These are phyloP conservation scores for Cremastobaeus sp. DNA, from an alignment of 2,888 invertebrate species.

Conservation along the genomic window DNA sequence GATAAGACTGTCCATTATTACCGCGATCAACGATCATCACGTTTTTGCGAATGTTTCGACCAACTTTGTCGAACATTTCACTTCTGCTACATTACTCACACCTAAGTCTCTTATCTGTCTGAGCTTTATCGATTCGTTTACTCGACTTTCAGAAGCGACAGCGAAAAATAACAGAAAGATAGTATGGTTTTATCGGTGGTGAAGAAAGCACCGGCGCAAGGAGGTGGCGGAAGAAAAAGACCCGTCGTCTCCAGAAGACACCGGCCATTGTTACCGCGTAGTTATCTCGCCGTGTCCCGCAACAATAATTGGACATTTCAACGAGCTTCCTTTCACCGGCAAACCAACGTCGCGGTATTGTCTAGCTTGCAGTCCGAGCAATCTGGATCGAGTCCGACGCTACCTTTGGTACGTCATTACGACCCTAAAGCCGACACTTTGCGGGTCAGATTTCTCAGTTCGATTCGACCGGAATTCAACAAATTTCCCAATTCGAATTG, in stretches of 20 bases:
- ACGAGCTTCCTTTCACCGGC: conserved; percentile 46
- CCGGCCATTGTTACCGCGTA: conserved; percentile 45
- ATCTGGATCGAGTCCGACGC: conserved; percentile 33
- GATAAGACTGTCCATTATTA: conserved; percentile 4
- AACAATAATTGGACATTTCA: conserved; percentile 60
- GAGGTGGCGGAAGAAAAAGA: conserved; percentile 44
- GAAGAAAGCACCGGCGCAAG: conserved; percentile 48
- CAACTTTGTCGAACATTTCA: conserved; percentile 53
- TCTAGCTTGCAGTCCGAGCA: conserved; percentile 28
- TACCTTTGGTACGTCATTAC: conserved; percentile 30
- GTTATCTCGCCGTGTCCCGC: conserved; percentile 57
- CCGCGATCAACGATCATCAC: conserved; percentile 5
- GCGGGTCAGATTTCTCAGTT: conserved; percentile 21
- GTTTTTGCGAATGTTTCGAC: conserved; percentile 45
- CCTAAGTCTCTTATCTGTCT: conserved; percentile 59
- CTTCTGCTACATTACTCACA: conserved; percentile 59
- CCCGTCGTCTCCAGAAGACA: conserved; percentile 48
- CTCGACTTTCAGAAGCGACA: conserved; percentile 53
- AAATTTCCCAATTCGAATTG: conserved; percentile 18
- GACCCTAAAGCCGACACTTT: conserved; percentile 30
- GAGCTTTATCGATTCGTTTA: conserved; percentile 60
- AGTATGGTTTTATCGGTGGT: conserved; percentile 47
- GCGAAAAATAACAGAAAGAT: conserved; percentile 58
- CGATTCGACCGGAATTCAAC: conserved; percentile 40
- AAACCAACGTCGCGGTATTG: conserved; percentile 39